Conservation (phyloP, 2,113 vertebrate genomes). For the Seriola dumerili region DNA sequence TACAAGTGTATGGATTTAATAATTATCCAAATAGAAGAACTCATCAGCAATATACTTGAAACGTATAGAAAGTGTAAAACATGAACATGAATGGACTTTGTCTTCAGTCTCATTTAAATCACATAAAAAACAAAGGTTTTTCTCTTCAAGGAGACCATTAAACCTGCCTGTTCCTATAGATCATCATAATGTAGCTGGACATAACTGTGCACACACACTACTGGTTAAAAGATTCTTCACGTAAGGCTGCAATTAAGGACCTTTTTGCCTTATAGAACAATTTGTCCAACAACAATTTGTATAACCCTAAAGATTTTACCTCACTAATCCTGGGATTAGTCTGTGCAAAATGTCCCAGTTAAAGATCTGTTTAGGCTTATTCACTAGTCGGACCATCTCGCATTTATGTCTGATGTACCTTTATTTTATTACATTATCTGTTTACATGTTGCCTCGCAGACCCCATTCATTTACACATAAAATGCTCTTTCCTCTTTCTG, state of each 20-base stretch:
- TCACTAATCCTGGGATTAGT: neutral
- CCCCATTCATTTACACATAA: conserved; percentile 10
- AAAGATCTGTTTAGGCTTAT: neutral
- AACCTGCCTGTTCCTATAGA: neutral
- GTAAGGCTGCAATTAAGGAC: neutral
- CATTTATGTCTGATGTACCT: neutral
- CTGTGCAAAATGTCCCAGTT: neutral
- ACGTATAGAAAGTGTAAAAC: neutral
- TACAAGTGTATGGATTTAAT: neutral
- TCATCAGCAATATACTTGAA: neutral
- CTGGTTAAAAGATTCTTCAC: neutral
- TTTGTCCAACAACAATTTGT: too few relatives aligned
- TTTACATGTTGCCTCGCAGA: neutral
- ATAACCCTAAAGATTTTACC: neutral
- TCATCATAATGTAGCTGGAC: neutral
- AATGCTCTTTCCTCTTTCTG: conserved; percentile 45
- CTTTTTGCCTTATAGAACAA: too few relatives aligned
- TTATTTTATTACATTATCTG: neutral
- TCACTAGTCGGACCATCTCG: neutral
- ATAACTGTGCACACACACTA: neutral
- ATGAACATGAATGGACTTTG: neutral
- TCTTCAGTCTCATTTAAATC: neutral
- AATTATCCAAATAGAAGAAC: neutral
- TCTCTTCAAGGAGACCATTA: neutral
- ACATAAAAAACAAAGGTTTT: neutral